Conservation (phyloP, 92 coral and sea anemone genomes). For the Ricordea florida region DNA sequence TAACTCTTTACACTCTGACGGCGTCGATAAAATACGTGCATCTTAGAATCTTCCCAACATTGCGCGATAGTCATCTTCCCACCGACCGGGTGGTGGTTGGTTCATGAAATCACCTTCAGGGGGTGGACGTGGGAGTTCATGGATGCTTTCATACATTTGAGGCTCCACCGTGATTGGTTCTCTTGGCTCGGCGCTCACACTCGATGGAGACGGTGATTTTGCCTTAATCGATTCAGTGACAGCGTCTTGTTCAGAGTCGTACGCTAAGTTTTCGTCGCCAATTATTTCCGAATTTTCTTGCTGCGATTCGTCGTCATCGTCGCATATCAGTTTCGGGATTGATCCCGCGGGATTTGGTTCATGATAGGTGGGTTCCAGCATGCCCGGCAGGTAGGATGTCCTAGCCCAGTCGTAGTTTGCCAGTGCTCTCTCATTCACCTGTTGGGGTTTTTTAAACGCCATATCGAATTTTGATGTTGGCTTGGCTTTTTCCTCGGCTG, state of each 20-base stretch:
- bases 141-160: slow-evolving; percentile 17
- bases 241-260: neutral
- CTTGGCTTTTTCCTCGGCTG: slow-evolving; percentile 6
- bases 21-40: too few species aligned
- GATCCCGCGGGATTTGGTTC: neutral
- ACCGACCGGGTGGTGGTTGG: neutral
- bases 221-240: neutral
- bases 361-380: slow-evolving; percentile 22
- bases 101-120: neutral
- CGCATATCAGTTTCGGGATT: slow-evolving; percentile 23
- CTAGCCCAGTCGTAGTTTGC: slow-evolving; percentile 72
- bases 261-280: slow-evolving; percentile 4
- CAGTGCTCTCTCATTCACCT: slow-evolving; percentile 58
- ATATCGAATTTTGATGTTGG: slow-evolving; percentile 57
- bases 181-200: neutral
- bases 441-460: slow-evolving; percentile 56
- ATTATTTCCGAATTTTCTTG: neutral
- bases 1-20: too few species aligned
- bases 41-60: slow-evolving; percentile 14
- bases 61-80: neutral
- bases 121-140: slow-evolving; percentile 12
- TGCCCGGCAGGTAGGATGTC: slow-evolving; percentile 66
- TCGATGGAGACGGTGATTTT: neutral
- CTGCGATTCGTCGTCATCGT: slow-evolving; percentile 26
- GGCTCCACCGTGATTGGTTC: slow-evolving; percentile 25